Conservation (phyloP, 2,888 invertebrate species). For the Catocala fraxini region DNA sequence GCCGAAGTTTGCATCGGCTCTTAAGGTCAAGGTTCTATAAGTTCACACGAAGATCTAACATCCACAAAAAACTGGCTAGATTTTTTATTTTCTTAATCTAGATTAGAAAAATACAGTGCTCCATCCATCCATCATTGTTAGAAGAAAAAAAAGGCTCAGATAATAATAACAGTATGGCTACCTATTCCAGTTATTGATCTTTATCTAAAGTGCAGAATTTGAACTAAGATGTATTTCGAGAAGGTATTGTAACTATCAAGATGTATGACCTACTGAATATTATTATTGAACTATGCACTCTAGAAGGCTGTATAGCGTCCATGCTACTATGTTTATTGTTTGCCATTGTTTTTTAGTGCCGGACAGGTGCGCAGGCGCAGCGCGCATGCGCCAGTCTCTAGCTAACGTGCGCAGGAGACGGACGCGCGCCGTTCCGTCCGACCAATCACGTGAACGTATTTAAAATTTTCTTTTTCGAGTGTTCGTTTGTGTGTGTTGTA, state of each 20-base stretch:
- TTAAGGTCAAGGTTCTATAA: constrained; percentile 1
- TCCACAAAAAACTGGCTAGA: neutral
- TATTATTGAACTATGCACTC: constrained; percentile 48
- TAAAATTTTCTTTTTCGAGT: constrained; percentile 31
- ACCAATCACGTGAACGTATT: constrained; percentile 50
- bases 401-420: constrained; percentile 71
- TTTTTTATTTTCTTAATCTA: constrained; percentile 3
- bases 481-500: constrained; percentile 22
- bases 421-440: constrained; percentile 52
- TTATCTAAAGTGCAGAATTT: neutral
- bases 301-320: constrained; percentile 34
- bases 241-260: neutral
- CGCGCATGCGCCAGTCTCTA: constrained; percentile 72
- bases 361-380: constrained; percentile 74
- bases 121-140: constrained; percentile 3
- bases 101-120: constrained; percentile 7
- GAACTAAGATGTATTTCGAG: too few species aligned
- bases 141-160: neutral
- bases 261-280: constrained; percentile 48
- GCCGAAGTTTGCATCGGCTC: neutral
- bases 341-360: constrained; percentile 79
- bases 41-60: constrained; percentile 8
- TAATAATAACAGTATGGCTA: neutral
- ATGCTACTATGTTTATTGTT: constrained; percentile 68
- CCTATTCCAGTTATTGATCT: neutral